Evolutionary conservation across 1,140 invertebrate genomes (phyloP).

Genomic region (Drosophila miranda): DNA sequence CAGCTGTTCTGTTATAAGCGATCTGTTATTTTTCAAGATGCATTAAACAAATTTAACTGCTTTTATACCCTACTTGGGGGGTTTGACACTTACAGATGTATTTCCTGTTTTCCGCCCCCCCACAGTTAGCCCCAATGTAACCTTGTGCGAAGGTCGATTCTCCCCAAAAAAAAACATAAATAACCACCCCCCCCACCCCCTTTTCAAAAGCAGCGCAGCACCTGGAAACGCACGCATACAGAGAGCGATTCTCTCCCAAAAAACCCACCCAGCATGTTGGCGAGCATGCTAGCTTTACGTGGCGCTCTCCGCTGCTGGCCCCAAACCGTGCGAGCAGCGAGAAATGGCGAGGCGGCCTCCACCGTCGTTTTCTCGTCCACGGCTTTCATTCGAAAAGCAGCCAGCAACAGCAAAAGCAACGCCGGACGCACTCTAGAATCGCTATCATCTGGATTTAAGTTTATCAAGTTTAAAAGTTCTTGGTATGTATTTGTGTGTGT

Average conservation of each 20-base stretch:
- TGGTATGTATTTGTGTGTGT: conserved; percentile 60
- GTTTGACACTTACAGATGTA: too few relatives aligned
- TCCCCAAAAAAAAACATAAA: too few relatives aligned
- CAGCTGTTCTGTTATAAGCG: too few relatives aligned
- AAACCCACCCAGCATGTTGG: conserved; percentile 16
- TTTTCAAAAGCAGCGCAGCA: too few relatives aligned
- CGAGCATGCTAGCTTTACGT: conserved; percentile 10
- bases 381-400: conserved; percentile 64
- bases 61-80: too few relatives aligned
- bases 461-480: conserved; percentile 59
- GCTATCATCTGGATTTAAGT: conserved; percentile 56
- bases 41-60: too few relatives aligned
- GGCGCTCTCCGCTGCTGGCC: conserved; percentile 7
- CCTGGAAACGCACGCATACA: conserved; percentile 26
- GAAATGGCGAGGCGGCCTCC: background rate
- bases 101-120: too few relatives aligned
- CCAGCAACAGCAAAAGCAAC: conserved; percentile 49
- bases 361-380: conserved; percentile 21
- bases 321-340: conserved; percentile 5
- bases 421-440: conserved; percentile 53
- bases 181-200: too few relatives aligned
- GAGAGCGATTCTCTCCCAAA: conserved; percentile 6
- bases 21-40: too few relatives aligned
- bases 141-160: too few relatives aligned
- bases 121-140: too few relatives aligned